Conservation (phyloP, 2,113 vertebrate genomes). For the Alouatta palliata region DNA sequence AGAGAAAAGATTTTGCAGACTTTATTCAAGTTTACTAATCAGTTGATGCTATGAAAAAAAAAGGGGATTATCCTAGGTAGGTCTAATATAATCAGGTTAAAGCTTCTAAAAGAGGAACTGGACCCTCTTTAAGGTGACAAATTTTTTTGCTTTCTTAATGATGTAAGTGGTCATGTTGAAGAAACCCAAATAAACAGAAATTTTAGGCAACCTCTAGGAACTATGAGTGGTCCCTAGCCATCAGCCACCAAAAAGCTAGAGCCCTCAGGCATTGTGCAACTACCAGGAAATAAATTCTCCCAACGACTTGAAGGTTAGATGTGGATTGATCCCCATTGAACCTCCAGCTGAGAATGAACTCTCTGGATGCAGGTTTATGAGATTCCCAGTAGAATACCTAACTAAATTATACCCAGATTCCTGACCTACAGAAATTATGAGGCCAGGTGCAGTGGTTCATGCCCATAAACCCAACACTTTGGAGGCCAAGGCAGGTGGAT, state of each 20-base stretch:
- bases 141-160: neutral
- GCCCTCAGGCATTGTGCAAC: fast-evolving
- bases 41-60: neutral
- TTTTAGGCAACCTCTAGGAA: neutral
- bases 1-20: neutral
- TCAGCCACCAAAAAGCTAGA: fast-evolving
- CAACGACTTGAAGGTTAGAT: neutral
- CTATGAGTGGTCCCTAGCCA: neutral
- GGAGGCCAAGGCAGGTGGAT: no score
- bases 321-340: fast-evolving
- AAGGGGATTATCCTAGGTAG: neutral
- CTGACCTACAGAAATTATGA: neutral
- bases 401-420: neutral
- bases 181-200: neutral
- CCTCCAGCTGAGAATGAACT: fast-evolving
- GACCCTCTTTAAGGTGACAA: no score
- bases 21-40: neutral
- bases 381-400: neutral
- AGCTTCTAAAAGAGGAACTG: fast-evolving
- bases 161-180: neutral
- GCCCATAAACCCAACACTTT: no score
- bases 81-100: neutral
- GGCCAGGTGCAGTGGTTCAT: no score
- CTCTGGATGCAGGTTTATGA: neutral
- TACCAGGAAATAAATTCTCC: neutral